Evolutionary conservation across 1,140 invertebrate genomes (phyloP).

Genomic region (Rhopalosiphum maidis): DNA sequence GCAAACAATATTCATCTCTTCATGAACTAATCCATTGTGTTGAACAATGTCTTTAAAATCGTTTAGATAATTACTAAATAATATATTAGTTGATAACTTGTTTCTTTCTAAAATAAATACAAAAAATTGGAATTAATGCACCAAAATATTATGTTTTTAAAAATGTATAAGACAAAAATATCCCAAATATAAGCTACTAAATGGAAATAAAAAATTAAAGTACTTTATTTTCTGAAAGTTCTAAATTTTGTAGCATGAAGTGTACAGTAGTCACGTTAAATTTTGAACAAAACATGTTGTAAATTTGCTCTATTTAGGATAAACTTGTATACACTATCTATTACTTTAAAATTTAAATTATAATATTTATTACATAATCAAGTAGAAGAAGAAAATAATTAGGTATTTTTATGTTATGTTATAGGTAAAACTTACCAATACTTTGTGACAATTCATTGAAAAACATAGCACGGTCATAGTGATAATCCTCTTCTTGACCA

Average conservation of each 20-base stretch:
- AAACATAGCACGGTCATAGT: constrained; percentile 36
- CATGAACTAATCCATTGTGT: constrained; percentile 40
- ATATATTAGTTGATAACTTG: constrained; percentile 33
- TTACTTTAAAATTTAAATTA: not conserved
- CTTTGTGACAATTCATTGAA: constrained; percentile 33
- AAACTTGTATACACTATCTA: not conserved
- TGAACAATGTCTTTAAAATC: constrained; percentile 52
- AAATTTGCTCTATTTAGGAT: not conserved
- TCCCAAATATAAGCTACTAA: not conserved
- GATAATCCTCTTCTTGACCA: not conserved
- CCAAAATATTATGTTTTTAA: not conserved
- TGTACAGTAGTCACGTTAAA: not conserved
- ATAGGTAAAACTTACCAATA: constrained; percentile 31
- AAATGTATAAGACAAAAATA: not conserved
- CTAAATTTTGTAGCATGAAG: not conserved
- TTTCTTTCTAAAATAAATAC: constrained; percentile 44
- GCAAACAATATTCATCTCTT: constrained; percentile 48
- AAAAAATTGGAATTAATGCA: not conserved
- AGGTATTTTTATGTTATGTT: not conserved
- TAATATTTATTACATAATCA: not conserved
- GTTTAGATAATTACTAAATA: constrained; percentile 42
- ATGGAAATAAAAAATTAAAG: not conserved
- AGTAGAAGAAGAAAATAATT: not conserved
- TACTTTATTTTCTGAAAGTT: not conserved
- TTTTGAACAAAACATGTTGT: not conserved